Conservation (phyloP, 2,113 vertebrate genomes). For the Atlantisia rogersi region DNA sequence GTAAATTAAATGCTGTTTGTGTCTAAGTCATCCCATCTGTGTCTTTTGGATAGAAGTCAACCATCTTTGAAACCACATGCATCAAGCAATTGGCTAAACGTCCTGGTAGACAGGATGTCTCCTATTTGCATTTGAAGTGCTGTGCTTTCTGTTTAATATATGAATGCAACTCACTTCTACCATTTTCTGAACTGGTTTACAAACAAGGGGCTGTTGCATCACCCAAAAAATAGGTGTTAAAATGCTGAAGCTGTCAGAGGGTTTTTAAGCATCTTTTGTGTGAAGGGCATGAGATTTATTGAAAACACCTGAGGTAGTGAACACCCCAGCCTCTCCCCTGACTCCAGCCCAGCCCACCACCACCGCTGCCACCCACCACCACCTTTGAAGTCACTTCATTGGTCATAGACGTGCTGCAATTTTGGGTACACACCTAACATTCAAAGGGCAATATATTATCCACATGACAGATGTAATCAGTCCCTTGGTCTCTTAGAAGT, state of each 20-base stretch:
- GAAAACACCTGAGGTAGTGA: slow-evolving; percentile 20
- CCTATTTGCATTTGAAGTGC: slow-evolving; percentile 78
- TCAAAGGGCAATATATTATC: slow-evolving; percentile 66
- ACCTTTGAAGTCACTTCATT: slow-evolving; percentile 58
- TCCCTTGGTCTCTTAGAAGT: slow-evolving; percentile 75
- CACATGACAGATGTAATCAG: slow-evolving; percentile 71
- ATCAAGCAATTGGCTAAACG: slow-evolving; percentile 78
- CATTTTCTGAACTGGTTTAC: slow-evolving; percentile 71
- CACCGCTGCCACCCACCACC: slow-evolving; percentile 34
- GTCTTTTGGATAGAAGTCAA: slow-evolving; percentile 77
- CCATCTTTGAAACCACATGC: slow-evolving; percentile 75
- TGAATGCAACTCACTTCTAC: slow-evolving; percentile 65
- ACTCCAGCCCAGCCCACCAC: slow-evolving; percentile 36
- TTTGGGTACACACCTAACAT: slow-evolving; percentile 62
- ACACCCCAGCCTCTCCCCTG: neutral
- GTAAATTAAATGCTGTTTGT: slow-evolving; percentile 79
- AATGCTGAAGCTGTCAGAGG: slow-evolving; percentile 41
- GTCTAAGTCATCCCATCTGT: slow-evolving; percentile 82
- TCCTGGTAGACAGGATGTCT: slow-evolving; percentile 79
- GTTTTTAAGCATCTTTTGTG: slow-evolving; percentile 48
- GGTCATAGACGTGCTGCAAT: neutral
- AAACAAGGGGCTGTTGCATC: slow-evolving; percentile 52
- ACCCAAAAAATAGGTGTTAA: slow-evolving; percentile 59
- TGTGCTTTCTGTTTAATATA: slow-evolving; percentile 71
- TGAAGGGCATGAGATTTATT: slow-evolving; percentile 43